These are phyloP conservation scores for Cyanoramphus novaezelandiae DNA, from an alignment of 2,113 vertebrate species.

Conservation along the genomic window DNA sequence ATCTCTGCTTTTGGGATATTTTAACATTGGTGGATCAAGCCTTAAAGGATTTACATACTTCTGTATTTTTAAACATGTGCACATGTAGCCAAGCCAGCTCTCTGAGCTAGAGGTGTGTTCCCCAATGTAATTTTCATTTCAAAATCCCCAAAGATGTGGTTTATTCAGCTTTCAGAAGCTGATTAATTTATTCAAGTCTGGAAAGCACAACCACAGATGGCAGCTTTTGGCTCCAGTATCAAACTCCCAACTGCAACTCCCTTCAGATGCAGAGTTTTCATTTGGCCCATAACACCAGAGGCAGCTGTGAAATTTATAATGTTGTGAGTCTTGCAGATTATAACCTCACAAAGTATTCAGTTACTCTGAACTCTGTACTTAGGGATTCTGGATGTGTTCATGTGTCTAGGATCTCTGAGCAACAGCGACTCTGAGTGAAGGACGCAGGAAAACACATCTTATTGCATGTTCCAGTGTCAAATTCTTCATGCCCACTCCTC, in stretches of 20 bases:
- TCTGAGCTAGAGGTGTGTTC: neutral
- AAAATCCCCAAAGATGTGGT: neutral
- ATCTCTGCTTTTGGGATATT: neutral
- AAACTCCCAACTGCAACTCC: neutral
- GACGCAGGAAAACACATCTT: neutral
- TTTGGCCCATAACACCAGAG: neutral
- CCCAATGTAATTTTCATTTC: neutral
- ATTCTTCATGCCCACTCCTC: neutral
- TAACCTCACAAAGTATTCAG: neutral
- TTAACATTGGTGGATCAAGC: neutral
- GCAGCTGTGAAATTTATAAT: neutral
- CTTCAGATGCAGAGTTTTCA: neutral
- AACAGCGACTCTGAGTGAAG: neutral
- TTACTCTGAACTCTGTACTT: neutral
- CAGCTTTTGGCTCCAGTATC: neutral
- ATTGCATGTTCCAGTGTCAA: rapidly evolving
- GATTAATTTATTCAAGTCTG: neutral
- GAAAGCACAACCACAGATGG: neutral
- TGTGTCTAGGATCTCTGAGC: neutral
- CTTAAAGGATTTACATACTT: neutral
- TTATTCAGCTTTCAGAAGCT: neutral
- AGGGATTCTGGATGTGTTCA: neutral
- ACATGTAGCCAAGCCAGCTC: neutral
- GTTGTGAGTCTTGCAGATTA: neutral
- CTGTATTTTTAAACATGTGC: neutral